phyloP scores from a whole-genome alignment of 2,113 vertebrate species.

The Hoplias malabaricus region DNA sequence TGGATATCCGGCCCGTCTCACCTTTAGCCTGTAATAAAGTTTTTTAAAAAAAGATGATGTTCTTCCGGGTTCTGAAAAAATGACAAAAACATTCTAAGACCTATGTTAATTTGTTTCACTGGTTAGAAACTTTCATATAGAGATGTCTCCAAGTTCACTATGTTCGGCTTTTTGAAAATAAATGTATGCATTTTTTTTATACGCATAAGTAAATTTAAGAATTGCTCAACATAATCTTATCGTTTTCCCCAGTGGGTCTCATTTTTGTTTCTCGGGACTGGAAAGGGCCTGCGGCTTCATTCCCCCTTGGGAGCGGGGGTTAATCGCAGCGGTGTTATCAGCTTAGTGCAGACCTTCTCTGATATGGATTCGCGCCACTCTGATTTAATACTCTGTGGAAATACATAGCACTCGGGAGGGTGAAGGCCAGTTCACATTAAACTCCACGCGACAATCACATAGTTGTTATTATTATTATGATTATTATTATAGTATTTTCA shows the following conservation, averaged over 20 bases:
- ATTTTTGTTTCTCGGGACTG: conserved; percentile 4
- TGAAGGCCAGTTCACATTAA: conserved; percentile 29
- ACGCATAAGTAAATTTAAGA: neutral
- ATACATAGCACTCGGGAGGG: conserved; percentile 44
- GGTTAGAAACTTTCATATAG: too few species aligned
- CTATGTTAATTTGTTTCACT: too few species aligned
- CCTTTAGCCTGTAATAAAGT: neutral
- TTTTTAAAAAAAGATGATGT: too few species aligned
- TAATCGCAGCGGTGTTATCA: conserved; percentile 73
- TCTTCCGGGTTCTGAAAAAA: too few species aligned
- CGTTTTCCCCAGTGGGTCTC: neutral
- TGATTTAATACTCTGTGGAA: conserved; percentile 58
- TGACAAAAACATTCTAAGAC: neutral
- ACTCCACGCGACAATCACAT: neutral
- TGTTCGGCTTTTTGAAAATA: too few species aligned
- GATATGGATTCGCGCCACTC: conserved; percentile 58
- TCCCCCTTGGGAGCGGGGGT: conserved; percentile 56
- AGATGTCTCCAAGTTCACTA: too few species aligned
- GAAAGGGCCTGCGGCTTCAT: conserved; percentile 48
- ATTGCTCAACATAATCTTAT: neutral
- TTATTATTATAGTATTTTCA: neutral
- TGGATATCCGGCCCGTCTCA: neutral
- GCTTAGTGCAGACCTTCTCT: conserved; percentile 67
- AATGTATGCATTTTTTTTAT: neutral
- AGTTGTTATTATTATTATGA: neutral